Conservation (phyloP, 2,888 invertebrate genomes). For the Pyrochroa serraticornis region DNA sequence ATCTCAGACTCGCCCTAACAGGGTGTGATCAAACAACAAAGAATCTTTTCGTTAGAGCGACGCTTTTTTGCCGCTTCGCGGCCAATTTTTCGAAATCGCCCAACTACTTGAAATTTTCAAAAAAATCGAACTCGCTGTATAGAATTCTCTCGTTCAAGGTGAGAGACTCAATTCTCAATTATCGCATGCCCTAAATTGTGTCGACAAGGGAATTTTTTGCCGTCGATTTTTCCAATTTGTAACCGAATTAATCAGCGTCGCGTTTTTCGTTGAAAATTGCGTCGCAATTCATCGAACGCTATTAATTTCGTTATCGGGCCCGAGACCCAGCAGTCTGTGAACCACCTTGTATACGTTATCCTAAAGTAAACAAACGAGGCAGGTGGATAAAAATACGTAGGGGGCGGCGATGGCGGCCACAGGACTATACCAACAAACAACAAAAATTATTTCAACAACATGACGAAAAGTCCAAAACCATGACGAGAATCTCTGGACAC, state of each 20-base stretch:
- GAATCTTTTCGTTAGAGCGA: too few species aligned
- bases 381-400: constrained; percentile 16
- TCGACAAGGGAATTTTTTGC: not conserved
- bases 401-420: not conserved
- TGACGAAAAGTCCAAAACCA: too few species aligned
- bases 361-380: constrained; percentile 18
- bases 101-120: not conserved
- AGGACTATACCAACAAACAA: too few species aligned
- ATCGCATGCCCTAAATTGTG: not conserved
- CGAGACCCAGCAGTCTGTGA: constrained; percentile 3
- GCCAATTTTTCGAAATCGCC: not conserved
- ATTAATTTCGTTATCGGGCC: not conserved
- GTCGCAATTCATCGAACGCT: constrained; percentile 13
- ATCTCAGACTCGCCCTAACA: constrained; percentile 26
- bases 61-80: constrained; percentile 12
- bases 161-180: too few species aligned
- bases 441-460: too few species aligned
- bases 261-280: constrained; percentile 5
- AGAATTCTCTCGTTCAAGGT: too few species aligned
- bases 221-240: too few species aligned
- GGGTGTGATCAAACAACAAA: constrained; percentile 38
- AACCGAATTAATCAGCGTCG: too few species aligned
- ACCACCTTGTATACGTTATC: not conserved
- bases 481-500: not conserved
- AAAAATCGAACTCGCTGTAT: too few species aligned